Evolutionary conservation across 2,113 vertebrate genomes (phyloP).

Genomic region (Mohoua ochrocephala): DNA sequence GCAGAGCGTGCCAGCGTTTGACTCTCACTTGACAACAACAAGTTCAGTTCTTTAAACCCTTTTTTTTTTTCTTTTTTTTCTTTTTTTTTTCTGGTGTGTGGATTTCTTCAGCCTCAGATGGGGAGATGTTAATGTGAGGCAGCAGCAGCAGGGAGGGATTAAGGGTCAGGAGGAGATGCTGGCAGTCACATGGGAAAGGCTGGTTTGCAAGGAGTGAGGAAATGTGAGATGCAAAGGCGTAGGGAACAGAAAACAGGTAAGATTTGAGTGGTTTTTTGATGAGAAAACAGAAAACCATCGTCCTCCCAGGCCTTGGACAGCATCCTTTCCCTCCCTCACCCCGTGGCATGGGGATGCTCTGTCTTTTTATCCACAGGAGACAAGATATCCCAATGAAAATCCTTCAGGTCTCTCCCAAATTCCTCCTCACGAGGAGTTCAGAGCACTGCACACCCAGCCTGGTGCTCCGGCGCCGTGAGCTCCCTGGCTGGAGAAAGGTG

Average conservation of each 20-base stretch:
- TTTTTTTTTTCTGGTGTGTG: not conserved
- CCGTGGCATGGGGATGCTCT: not conserved
- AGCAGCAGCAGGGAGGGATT: not conserved
- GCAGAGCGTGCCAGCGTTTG: not conserved
- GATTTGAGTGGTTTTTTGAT: not conserved
- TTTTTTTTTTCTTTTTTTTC: not conserved
- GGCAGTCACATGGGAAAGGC: not conserved
- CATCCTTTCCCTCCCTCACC: not conserved
- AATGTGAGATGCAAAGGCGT: not conserved
- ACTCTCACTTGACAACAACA: not conserved
- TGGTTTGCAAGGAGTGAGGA: not conserved
- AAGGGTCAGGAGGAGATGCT: not conserved
- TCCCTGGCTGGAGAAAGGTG: not conserved
- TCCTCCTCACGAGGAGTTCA: accelerated
- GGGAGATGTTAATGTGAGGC: conserved; percentile 14
- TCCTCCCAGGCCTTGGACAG: not conserved
- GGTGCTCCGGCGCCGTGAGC: not conserved
- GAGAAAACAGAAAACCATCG: not conserved
- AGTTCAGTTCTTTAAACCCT: not conserved
- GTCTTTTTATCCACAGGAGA: not conserved
- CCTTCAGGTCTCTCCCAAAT: not conserved
- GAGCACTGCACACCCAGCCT: not conserved
- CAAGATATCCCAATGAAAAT: accelerated
- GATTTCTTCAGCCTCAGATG: conserved; percentile 10
- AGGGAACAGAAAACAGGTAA: not conserved